phyloP scores from a whole-genome alignment of 2,797 vertebrate species.

The Scarus forsteni region DNA sequence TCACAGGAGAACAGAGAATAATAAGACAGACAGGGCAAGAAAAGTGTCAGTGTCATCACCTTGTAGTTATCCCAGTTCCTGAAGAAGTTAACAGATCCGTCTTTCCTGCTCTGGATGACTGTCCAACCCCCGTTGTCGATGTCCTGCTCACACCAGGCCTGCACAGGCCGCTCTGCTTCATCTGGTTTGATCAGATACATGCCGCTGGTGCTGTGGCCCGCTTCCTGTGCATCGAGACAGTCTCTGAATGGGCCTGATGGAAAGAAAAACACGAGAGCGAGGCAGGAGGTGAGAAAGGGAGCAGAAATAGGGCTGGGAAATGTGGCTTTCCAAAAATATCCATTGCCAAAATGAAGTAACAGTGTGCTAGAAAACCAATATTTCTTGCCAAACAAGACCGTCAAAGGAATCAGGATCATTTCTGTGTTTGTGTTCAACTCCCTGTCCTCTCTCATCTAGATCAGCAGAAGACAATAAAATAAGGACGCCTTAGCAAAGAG shows the following conservation, averaged over 20 bases:
- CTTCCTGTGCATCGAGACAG: conserved; percentile 92
- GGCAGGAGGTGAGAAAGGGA: conserved; percentile 11
- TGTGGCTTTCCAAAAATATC: too few species aligned
- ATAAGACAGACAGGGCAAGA: conserved; percentile 17
- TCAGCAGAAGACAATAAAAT: too few species aligned
- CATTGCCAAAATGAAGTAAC: too few species aligned
- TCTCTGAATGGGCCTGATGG: conserved; percentile 93
- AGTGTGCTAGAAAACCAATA: too few species aligned
- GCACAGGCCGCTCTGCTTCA: conserved; percentile 87
- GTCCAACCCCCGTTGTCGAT: conserved; percentile 97
- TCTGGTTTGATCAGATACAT: conserved; percentile 94
- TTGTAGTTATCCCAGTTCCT: conserved; percentile 99
- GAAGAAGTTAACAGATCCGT: conserved; percentile 98
- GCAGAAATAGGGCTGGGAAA: not conserved
- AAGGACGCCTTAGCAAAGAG: too few species aligned
- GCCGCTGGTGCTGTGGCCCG: conserved; percentile 90
- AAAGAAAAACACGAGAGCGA: conserved; percentile 31
- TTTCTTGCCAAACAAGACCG: too few species aligned
- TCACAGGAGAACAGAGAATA: conserved; percentile 12
- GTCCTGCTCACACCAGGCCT: conserved; percentile 96
- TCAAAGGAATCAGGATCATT: too few species aligned
- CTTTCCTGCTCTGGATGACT: conserved; percentile 93
- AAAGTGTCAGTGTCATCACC: conserved; percentile 81
- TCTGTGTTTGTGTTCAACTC: too few species aligned
- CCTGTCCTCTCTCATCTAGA: too few species aligned